Base-by-base conservation (phyloP, 2,888 invertebrate genomes). In the Drosophila greeni region DNA sequence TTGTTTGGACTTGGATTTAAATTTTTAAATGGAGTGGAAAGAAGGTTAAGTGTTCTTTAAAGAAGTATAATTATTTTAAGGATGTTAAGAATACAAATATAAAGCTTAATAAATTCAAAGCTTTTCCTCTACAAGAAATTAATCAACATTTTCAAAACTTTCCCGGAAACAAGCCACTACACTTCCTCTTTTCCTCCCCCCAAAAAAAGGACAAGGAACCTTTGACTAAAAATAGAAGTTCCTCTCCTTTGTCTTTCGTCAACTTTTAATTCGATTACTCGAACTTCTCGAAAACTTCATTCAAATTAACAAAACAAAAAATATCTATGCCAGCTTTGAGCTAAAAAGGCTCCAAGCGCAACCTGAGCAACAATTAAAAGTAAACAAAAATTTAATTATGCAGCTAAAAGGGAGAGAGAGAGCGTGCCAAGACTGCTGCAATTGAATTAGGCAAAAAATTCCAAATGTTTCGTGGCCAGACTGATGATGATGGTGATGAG, bases 351-450 rank as follows among this genome's bases (percentile, higher is more conserved):
- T 8, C 45, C 5, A 18, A 29, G 45, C 29, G 31, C 51, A 49
- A 52, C 66, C 66, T 69, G 58, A 72, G 73, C 86, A 73, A 72
- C 86, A 85, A 86, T 84, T 86, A 85, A 86, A 85, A 84, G 80
- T 75, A 81, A 85, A 84, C 85, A 84, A 76, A 79, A 86, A 85
- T 85, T 82, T 75, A 86, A 86, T 86, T 86, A 86, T 82, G 79
- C 80, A 80, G 70, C 76, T 66, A 72, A 74, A 74, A 72, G 74
- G 58, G 60, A 66, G 74, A 72, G 58, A 72, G 55, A 14, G 24
- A n/a, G 24, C 24, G 24, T 9, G 24, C 42, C 42, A 42, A 56
- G 65, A 72, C 67, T 72, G 65, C 72, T 75, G 47, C 72, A 78
- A 85, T 83, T 76, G 76, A 83, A 82, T 83, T 85, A 80, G 62